Conservation (phyloP, 1,140 invertebrate species). For the Lepidostoma basale region DNA sequence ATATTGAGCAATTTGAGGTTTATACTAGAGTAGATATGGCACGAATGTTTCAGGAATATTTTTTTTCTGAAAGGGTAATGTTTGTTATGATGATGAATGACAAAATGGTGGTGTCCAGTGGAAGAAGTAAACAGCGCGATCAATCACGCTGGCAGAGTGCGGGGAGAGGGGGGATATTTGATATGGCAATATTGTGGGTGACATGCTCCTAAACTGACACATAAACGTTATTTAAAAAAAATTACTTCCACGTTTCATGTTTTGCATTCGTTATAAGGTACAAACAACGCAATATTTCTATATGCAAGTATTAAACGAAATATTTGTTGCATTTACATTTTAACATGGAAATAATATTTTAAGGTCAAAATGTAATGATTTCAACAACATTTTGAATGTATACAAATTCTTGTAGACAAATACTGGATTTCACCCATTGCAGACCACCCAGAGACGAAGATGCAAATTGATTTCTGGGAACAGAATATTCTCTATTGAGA, state of each 20-base stretch:
- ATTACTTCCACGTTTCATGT: neutral
- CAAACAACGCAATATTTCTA: neutral
- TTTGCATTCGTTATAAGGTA: neutral
- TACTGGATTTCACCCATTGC: no score
- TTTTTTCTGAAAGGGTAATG: neutral
- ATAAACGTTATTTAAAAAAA: neutral
- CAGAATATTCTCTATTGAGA: no score
- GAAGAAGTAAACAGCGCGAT: constrained; percentile 14
- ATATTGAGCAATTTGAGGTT: no score
- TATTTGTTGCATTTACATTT: neutral
- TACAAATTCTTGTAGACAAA: no score
- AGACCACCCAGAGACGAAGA: no score
- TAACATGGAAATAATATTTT: no score
- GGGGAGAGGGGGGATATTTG: neutral
- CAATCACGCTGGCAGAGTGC: constrained; percentile 1
- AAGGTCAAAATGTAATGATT: no score
- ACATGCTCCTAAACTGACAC: neutral
- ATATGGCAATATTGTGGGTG: neutral
- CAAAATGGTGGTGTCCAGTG: constrained; percentile 13
- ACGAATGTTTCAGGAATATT: neutral
- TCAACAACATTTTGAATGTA: no score
- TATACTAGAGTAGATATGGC: no score
- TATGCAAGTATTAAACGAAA: neutral
- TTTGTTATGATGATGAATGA: constrained; percentile 10
- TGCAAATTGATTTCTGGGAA: no score